Percentiles rank a stretch among this genome's conserved stretches.
These are phyloP conservation scores for Myxocyprinus asiaticus DNA, from an alignment of 2,113 vertebrate species.

Conservation along the genomic window DNA sequence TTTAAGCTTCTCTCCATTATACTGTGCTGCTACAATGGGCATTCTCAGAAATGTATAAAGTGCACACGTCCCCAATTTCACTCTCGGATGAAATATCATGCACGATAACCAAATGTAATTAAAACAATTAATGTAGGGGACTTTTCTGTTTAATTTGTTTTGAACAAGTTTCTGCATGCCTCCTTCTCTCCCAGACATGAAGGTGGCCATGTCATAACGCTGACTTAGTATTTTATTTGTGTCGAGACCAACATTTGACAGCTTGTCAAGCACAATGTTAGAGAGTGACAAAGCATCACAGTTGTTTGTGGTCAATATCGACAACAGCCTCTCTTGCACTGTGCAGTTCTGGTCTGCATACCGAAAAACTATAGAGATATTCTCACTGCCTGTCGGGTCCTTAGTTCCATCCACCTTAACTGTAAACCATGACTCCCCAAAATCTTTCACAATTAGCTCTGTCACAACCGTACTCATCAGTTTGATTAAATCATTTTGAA, in stretches of 20 bases:
- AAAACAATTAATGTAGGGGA: conserved; percentile 26
- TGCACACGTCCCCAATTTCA: background rate
- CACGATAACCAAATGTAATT: conserved; percentile 32
- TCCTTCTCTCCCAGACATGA: conserved; percentile 37
- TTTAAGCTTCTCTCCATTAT: conserved; percentile 19
- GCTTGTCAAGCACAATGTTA: conserved; percentile 8
- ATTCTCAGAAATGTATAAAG: conserved; percentile 39
- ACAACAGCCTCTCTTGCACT: background rate
- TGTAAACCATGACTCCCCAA: background rate
- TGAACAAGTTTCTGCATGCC: conserved; percentile 22
- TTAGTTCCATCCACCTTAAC: background rate
- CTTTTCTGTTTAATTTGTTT: conserved; percentile 3
- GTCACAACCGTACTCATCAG: background rate
- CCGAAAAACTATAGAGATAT: conserved; percentile 1
- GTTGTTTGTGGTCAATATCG: background rate
- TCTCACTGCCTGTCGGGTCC: background rate
- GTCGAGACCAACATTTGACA: background rate
- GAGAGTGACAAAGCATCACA: background rate
- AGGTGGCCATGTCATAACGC: conserved; percentile 6
- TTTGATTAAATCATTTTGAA: background rate
- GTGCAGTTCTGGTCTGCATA: background rate
- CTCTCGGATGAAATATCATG: conserved; percentile 19
- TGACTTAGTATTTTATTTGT: conserved; percentile 26
- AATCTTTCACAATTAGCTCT: background rate
- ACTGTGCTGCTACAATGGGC: conserved; percentile 20